Evolutionary conservation across 2,888 invertebrate genomes (phyloP).

Genomic region (Epistrophella euchroma): DNA sequence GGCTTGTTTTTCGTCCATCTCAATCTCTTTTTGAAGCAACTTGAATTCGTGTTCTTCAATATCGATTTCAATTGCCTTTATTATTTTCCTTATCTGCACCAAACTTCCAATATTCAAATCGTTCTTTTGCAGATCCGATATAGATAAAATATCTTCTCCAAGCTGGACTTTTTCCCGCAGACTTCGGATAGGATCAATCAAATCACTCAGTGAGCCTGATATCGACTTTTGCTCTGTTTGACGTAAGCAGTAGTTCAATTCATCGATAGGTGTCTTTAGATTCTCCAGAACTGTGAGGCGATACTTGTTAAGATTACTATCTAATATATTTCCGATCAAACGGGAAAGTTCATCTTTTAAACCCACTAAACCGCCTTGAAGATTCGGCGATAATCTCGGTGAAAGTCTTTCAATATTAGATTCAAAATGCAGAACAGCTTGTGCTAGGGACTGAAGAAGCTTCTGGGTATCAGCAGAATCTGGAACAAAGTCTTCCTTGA

Average conservation of each 20-base stretch:
- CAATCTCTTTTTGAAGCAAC: conserved; percentile 80
- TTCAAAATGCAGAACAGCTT: conserved; percentile 83
- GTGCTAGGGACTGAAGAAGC: conserved; percentile 83
- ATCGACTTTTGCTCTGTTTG: conserved; percentile 83
- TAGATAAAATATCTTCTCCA: conserved; percentile 80
- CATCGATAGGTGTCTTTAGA: conserved; percentile 85
- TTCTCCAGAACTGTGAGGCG: conserved; percentile 84
- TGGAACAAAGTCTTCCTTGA: conserved; percentile 80
- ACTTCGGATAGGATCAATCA: conserved; percentile 82
- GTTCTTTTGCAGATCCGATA: conserved; percentile 78
- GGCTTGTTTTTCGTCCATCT: conserved; percentile 79
- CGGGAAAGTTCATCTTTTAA: conserved; percentile 85
- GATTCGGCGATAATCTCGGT: conserved; percentile 78
- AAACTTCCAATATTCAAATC: conserved; percentile 79
- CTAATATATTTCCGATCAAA: conserved; percentile 86
- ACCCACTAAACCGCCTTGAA: conserved; percentile 81
- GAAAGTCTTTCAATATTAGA: conserved; percentile 82
- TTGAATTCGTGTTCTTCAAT: conserved; percentile 82
- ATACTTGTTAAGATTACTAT: conserved; percentile 82
- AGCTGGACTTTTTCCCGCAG: conserved; percentile 81
- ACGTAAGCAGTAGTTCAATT: conserved; percentile 83
- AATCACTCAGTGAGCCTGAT: conserved; percentile 81
- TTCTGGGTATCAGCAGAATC: conserved; percentile 83
- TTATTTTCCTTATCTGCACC: conserved; percentile 79
- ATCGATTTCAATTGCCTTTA: conserved; percentile 80